Percentiles rank a stretch among this genome's conserved stretches.
phyloP scores from a whole-genome alignment of 2,888 invertebrate species.

The Lamproptera curius region DNA sequence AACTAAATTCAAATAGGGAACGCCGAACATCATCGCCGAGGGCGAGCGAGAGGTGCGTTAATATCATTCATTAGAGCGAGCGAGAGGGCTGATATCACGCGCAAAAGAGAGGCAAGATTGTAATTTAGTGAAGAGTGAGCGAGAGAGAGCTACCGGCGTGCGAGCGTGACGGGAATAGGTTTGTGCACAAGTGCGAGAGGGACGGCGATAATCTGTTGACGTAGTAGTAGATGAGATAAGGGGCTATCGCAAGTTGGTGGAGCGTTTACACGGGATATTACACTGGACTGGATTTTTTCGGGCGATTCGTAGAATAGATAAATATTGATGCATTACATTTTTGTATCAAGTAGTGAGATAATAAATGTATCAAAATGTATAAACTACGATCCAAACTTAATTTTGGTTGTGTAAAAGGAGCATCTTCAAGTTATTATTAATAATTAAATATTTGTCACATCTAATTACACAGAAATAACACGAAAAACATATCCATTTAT shows the following conservation, averaged over 20 bases:
- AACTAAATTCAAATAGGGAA: slow-evolving; percentile 64
- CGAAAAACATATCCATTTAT: too few species aligned
- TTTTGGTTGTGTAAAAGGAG: too few species aligned
- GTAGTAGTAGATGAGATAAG: slow-evolving; percentile 75
- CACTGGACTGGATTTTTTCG: slow-evolving; percentile 38
- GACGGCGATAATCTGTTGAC: slow-evolving; percentile 65
- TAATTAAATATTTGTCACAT: too few species aligned
- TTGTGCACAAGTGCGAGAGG: slow-evolving; percentile 38
- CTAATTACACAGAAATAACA: too few species aligned
- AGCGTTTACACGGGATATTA: slow-evolving; percentile 49
- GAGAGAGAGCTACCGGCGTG: slow-evolving; percentile 51
- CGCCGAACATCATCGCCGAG: slow-evolving; percentile 59
- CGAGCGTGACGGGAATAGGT: slow-evolving; percentile 36
- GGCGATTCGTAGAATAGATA: too few species aligned
- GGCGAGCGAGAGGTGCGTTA: slow-evolving; percentile 67
- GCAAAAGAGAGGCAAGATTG: slow-evolving; percentile 35
- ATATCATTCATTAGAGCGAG: slow-evolving; percentile 54
- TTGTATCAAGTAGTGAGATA: too few species aligned
- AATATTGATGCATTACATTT: too few species aligned
- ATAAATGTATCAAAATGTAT: too few species aligned
- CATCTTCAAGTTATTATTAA: too few species aligned
- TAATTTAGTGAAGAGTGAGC: slow-evolving; percentile 55
- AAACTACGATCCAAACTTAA: too few species aligned
- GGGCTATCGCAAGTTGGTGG: slow-evolving; percentile 66
- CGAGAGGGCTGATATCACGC: slow-evolving; percentile 48